A percentile compares a stretch with the other conserved stretches of the same genome.
phyloP scores from a whole-genome alignment of 2,888 invertebrate genomes.

The Lithodes maja region DNA sequence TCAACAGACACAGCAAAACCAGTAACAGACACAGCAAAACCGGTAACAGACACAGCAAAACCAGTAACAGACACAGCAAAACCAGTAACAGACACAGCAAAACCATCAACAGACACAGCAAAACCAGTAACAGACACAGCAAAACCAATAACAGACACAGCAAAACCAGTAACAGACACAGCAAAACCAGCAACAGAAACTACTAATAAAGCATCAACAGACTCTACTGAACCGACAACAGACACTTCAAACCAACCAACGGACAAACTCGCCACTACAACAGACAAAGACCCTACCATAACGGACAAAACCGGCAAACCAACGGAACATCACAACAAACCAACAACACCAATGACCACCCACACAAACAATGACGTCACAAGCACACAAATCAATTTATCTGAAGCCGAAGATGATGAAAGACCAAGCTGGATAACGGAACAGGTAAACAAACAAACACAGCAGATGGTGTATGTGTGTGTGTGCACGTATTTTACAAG shows the following conservation, averaged over 20 bases:
- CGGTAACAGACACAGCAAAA: neutral
- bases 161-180: neutral
- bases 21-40: neutral
- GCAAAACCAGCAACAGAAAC: neutral
- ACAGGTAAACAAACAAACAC: neutral
- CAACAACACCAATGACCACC: neutral
- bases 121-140: neutral
- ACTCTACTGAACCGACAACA: neutral
- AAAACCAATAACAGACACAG: neutral
- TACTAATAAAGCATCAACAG: neutral
- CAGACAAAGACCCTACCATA: neutral
- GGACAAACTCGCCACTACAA: neutral
- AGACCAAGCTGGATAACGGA: neutral
- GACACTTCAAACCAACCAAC: neutral
- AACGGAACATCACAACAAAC: neutral
- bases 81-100: neutral
- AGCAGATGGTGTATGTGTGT: neutral
- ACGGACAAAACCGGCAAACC: slow-evolving; percentile 1
- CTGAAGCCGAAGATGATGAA: slow-evolving; percentile 3
- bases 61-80: neutral
- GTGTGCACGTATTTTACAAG: neutral
- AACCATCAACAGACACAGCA: neutral
- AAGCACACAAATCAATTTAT: neutral
- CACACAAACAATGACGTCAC: neutral
- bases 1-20: neutral